A percentile compares a stretch with the other conserved stretches of the same genome.
These are phyloP conservation scores for Exaiptasia diaphana DNA, from an alignment of 64 coral and sea anemone genomes.

Conservation along the genomic window DNA sequence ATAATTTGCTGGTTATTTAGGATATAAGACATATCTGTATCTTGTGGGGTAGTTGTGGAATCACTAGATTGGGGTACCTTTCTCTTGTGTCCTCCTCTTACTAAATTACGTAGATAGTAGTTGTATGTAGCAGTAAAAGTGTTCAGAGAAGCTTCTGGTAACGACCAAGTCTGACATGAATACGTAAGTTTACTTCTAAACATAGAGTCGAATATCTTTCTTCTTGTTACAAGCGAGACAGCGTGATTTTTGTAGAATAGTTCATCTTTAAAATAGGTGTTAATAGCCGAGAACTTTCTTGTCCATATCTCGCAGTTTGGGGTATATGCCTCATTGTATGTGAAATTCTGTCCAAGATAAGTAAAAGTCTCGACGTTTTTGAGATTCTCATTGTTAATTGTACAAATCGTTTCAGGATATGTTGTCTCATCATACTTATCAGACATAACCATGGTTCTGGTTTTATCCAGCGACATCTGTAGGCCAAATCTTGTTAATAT, in stretches of 20 bases:
- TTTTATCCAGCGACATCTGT: background rate
- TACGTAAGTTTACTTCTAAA: conserved; percentile 1
- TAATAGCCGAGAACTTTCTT: conserved; percentile 1
- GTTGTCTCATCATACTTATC: background rate
- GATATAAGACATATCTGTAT: conserved; percentile 11
- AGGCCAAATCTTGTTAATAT: background rate
- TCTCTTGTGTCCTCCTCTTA: conserved; percentile 3
- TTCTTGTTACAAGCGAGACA: background rate
- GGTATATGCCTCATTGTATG: background rate
- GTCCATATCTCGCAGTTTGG: background rate
- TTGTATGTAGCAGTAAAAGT: background rate
- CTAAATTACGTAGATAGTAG: background rate
- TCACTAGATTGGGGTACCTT: background rate
- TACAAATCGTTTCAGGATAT: conserved; percentile 7
- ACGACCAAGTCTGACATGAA: background rate
- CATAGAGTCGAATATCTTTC: background rate
- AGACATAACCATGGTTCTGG: background rate
- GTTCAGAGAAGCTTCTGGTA: conserved; percentile 5
- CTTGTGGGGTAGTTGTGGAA: background rate
- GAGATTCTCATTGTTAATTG: conserved; percentile 2
- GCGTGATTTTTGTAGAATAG: background rate
- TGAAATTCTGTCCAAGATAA: background rate
- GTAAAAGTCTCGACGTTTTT: conserved; percentile 2
- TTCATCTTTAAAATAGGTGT: conserved; percentile 2
- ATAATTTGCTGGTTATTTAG: background rate